A percentile compares a stretch with the other conserved stretches of the same genome.
These are phyloP conservation scores for Schizopygopsis malacanthus DNA, from an alignment of 2,797 vertebrate species.

Conservation along the genomic window DNA sequence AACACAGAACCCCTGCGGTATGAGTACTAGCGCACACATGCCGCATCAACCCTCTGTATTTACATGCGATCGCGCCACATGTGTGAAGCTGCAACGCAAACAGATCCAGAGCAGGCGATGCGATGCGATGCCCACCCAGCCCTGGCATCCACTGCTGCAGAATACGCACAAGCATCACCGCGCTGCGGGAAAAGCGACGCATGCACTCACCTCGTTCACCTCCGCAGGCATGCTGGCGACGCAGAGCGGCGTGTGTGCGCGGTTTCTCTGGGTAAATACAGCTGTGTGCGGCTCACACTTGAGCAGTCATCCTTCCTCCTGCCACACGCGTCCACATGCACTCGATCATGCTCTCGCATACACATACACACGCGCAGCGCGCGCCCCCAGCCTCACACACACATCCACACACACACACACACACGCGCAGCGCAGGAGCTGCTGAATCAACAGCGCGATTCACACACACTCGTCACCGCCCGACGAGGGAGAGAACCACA, in stretches of 20 bases:
- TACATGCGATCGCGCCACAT: neutral
- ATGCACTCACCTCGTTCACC: conserved; percentile 80
- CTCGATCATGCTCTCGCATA: conserved; percentile 56
- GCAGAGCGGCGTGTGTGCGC: conserved; percentile 32
- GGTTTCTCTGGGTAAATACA: neutral
- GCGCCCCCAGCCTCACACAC: neutral
- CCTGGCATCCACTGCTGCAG: neutral
- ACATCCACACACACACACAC: conserved; percentile 18
- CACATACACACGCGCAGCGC: conserved; percentile 17
- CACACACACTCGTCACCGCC: neutral
- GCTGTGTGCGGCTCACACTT: conserved; percentile 69
- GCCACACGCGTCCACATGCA: conserved; percentile 73
- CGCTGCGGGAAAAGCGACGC: conserved; percentile 22
- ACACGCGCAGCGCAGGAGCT: conserved; percentile 39
- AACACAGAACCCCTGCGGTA: neutral
- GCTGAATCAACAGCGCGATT: conserved; percentile 58
- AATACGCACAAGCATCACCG: neutral
- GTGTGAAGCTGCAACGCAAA: neutral
- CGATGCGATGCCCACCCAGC: conserved; percentile 21
- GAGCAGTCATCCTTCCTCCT: conserved; percentile 78
- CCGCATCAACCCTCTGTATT: neutral
- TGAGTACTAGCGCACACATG: neutral
- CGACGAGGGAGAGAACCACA: neutral
- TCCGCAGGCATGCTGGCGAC: conserved; percentile 78
- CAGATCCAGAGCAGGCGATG: neutral